Evolutionary conservation across 2,888 invertebrate genomes (phyloP), one percentile per base, ranked within the genome.

Genomic region (Caenorhabditis virilis): DNA sequence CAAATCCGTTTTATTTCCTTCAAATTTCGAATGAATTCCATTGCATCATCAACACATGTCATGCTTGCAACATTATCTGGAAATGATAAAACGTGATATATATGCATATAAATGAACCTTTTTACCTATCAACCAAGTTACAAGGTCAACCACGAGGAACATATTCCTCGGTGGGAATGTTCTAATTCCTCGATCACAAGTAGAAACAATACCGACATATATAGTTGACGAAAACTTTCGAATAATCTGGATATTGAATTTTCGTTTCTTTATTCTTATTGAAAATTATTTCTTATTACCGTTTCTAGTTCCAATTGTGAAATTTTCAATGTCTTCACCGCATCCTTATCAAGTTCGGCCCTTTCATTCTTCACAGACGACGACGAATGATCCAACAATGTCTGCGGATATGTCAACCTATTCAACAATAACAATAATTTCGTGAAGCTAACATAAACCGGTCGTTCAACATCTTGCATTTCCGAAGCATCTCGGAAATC

Each of bases 121-220:
- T 20, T 38, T 26, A 63, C 62, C 43, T 52, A 42, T 41, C 27
- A 63, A 43, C 63, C 63, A 63, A 20, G 46, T 43, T 1, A 56
- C 53, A 46, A 63, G 54, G 46, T 63, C 63, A 26, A 52, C 52
- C 25, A 58, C 25, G 22, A 63, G 45, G 41, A 63, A 63, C 48
- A 50, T 47, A 26, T 63, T 36, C 13, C 25, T 16, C 13, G 63
- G 63, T 16, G 47, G 35, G 0, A n/a, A 18, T 2, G 55, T 47
- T 1, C 25, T 26, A 26, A 42, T 2, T 22, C 38, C 18, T 26
- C 26, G 27, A n/a, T n/a, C n/a, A n/a, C n/a, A n/a, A n/a, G n/a
- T n/a, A n/a, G n/a, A n/a, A n/a, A n/a, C n/a, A n/a, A 63, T 18
- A 20, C 63, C 63, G 6, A 49, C 43, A 11, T 50, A 54, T 2